Base-by-base conservation (phyloP, 2,797 vertebrate species). In the Manis javanica region DNA sequence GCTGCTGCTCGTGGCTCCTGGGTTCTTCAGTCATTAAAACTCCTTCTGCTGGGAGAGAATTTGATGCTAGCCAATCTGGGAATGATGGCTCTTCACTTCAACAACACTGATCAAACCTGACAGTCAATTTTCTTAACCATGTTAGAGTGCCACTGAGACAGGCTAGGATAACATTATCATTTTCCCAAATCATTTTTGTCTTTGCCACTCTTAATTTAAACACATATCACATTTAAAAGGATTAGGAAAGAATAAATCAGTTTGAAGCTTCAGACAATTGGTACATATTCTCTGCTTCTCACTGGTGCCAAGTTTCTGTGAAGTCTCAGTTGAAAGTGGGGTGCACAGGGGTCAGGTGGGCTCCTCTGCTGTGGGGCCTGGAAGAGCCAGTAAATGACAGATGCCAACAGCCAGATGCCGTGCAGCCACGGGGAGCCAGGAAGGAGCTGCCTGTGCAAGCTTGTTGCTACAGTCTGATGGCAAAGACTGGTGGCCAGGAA, bases 101-200 rank as follows among this genome's bases (percentile, higher is more conserved):
- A 92, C 74, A 87, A 34, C 49, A 61, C 23, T 97, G 90, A 97
- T 96, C 83, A 94, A 90, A 94, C 66, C 96, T 87, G 97, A 97
- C 97, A 97, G 96, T 63, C 78, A 84, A 95, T 97, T 97, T 95
- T 88, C 92, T 96, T 92, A 89, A 87, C 29, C 72, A 84, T 83
- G 86, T 93, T 91, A 90, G 68, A 71, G 37, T 87, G 96, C 64
- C 91, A 94, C 51, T 83, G 64, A 81, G 90, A 94, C 8, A 68
- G 39, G 68, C 49, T 53, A 87, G 51, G 68, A 91, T 91, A 94
- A 96, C 85, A 69, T 77, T 42, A 75, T 66, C 85, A 84, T 94
- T 95, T 86, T 85, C 84, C 72, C 86, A 93, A 95, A 89, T 93
- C 87, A 81, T 59, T 96, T 78, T 95, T 91, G 39, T 91, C 63